Conservation (phyloP, 2,888 invertebrate genomes). For the Epistrophella euchroma region DNA sequence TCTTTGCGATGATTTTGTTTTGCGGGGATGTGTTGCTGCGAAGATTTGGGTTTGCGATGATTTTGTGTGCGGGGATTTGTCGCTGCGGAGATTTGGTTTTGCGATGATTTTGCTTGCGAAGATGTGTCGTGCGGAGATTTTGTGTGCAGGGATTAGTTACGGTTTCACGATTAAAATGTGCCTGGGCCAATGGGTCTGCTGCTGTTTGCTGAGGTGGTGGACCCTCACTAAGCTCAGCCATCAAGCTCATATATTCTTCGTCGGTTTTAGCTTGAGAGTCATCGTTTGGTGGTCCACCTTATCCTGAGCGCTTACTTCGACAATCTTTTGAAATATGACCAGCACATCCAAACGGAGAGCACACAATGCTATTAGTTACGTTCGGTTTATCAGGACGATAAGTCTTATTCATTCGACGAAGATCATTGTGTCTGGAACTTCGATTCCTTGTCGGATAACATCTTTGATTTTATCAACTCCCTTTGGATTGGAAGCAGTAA, state of each 20-base stretch:
- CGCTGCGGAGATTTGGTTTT: no score
- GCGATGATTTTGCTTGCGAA: no score
- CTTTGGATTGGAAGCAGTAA: conserved; percentile 98
- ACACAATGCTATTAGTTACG: conserved; percentile 98
- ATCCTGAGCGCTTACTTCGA: conserved; percentile 90
- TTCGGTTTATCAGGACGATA: conserved; percentile 98
- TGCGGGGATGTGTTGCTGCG: no score
- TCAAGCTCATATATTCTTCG: conserved; percentile 99
- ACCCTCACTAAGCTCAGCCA: conserved; percentile 99
- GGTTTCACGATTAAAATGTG: conserved; percentile 80
- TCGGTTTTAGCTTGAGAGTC: conserved; percentile 93
- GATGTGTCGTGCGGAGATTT: no score
- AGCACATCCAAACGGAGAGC: conserved; percentile 98
- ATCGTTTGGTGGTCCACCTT: conserved; percentile 86
- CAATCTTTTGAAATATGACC: conserved; percentile 99
- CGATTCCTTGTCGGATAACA: conserved; percentile 98
- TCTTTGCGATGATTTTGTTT: no score
- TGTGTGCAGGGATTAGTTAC: no score
- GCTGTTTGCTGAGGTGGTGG: conserved; percentile 86
- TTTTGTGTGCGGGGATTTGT: no score
- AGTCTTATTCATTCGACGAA: conserved; percentile 98
- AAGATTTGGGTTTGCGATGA: no score
- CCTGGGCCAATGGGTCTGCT: conserved; percentile 81
- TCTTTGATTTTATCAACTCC: conserved; percentile 98
- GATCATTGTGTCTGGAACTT: conserved; percentile 99